A percentile compares a stretch with the other conserved stretches of the same genome.
Evolutionary conservation across 2,888 invertebrate genomes (phyloP).

Genomic region (Monochamus alternatus): DNA sequence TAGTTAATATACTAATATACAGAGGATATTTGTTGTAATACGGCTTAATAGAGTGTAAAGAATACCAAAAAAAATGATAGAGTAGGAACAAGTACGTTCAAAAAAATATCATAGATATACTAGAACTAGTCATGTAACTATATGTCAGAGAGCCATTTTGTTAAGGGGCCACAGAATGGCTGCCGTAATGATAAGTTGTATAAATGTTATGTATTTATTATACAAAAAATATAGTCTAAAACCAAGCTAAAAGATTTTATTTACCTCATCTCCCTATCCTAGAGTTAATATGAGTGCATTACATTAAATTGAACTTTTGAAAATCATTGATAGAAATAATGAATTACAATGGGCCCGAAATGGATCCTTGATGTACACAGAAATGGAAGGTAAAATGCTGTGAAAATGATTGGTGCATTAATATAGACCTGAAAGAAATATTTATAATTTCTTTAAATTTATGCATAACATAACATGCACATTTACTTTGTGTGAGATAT

Average conservation of each 20-base stretch:
- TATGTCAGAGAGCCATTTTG: slow-evolving; percentile 61
- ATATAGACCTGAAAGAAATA: too few species aligned
- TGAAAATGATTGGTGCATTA: too few species aligned
- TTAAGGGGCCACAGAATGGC: slow-evolving; percentile 60
- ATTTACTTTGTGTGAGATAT: too few species aligned
- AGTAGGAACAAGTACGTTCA: slow-evolving; percentile 48
- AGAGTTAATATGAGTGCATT: neutral
- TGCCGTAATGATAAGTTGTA: slow-evolving; percentile 62
- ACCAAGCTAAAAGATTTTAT: slow-evolving; percentile 29
- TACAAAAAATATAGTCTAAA: slow-evolving; percentile 66
- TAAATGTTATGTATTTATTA: slow-evolving; percentile 71
- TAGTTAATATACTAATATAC: slow-evolving; percentile 56
- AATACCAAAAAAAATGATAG: slow-evolving; percentile 47
- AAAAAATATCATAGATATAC: slow-evolving; percentile 62
- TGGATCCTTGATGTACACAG: neutral
- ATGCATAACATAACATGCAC: too few species aligned
- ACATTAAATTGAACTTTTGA: neutral
- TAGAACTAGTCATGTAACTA: slow-evolving; percentile 63
- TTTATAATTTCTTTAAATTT: too few species aligned
- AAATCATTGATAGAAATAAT: neutral
- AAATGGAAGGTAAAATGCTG: too few species aligned
- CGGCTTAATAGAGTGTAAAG: slow-evolving; percentile 54
- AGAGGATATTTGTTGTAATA: slow-evolving; percentile 57
- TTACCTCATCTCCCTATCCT: neutral
- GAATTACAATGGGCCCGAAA: neutral